These are phyloP conservation scores for Yasuhikotakia modesta DNA, from an alignment of 2,797 vertebrate genomes.

Conservation along the genomic window DNA sequence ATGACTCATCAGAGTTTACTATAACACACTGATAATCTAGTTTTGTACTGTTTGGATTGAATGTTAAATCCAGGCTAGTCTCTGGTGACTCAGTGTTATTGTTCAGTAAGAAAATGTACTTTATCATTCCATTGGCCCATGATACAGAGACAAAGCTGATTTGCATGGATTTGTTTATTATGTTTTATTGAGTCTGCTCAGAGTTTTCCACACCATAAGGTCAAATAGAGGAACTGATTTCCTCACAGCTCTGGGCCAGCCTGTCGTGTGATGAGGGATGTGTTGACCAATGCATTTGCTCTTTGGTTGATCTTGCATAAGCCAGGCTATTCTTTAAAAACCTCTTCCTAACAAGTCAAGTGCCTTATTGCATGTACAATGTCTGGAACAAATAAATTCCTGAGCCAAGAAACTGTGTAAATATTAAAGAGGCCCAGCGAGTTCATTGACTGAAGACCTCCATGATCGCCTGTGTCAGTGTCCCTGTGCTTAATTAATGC, in stretches of 20 bases:
- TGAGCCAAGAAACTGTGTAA: slow-evolving; percentile 52
- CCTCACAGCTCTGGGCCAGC: not conserved
- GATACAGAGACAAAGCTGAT: slow-evolving; percentile 28
- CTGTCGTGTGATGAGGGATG: not conserved
- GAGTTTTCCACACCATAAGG: slow-evolving; percentile 13
- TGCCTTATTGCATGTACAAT: slow-evolving; percentile 54
- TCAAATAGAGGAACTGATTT: not conserved
- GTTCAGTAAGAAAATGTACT: slow-evolving; percentile 33
- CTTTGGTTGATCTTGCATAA: slow-evolving; percentile 22
- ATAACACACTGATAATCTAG: not conserved
- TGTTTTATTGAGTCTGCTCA: slow-evolving; percentile 28
- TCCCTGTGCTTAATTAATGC: slow-evolving; percentile 63
- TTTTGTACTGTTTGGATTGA: slow-evolving; percentile 3
- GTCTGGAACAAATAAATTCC: slow-evolving; percentile 55
- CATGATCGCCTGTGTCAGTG: slow-evolving; percentile 56
- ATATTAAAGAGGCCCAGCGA: slow-evolving; percentile 39
- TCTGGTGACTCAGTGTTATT: slow-evolving; percentile 34
- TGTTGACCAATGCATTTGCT: not conserved
- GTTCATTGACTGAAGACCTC: slow-evolving; percentile 62
- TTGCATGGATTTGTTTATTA: slow-evolving; percentile 41
- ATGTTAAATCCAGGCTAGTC: not conserved
- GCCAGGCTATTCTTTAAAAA: slow-evolving; percentile 16
- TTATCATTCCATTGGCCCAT: slow-evolving; percentile 35
- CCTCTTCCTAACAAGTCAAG: slow-evolving; percentile 36
- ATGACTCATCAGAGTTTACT: not conserved